Evolutionary conservation across 2,113 vertebrate species (phyloP).

Genomic region (Progne subis): DNA sequence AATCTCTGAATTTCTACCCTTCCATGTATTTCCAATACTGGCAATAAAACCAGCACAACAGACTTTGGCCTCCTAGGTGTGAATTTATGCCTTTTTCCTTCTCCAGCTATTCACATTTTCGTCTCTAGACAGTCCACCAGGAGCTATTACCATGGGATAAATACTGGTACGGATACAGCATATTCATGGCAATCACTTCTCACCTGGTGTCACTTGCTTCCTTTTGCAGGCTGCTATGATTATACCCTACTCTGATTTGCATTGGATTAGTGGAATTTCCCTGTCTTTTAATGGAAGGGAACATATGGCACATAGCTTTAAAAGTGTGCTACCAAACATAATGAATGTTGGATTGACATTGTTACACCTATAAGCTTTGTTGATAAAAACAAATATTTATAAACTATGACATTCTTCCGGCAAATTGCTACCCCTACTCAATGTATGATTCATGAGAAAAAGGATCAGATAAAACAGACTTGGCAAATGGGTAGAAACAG

Average conservation of each 20-base stretch:
- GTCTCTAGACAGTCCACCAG: not conserved
- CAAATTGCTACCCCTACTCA: conserved; percentile 36
- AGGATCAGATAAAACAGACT: conserved; percentile 21
- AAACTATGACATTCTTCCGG: conserved; percentile 33
- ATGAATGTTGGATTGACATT: conserved; percentile 46
- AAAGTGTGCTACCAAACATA: conserved; percentile 18
- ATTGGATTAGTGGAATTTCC: conserved; percentile 32
- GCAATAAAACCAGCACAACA: not conserved
- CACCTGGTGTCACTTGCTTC: not conserved
- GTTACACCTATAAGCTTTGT: conserved; percentile 50
- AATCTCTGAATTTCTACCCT: not conserved
- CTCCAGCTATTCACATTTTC: not conserved
- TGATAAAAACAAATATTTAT: conserved; percentile 60
- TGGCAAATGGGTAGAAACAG: conserved; percentile 15
- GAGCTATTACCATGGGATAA: not conserved
- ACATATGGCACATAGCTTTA: conserved; percentile 34
- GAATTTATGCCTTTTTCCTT: not conserved
- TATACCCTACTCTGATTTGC: conserved; percentile 1
- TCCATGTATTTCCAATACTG: not conserved
- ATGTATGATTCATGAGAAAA: conserved; percentile 49
- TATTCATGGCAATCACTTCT: not conserved
- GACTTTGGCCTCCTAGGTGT: not conserved
- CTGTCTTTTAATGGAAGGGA: conserved; percentile 13
- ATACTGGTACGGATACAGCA: not conserved
- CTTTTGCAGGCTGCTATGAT: not conserved